These are phyloP conservation scores for Drosophila ironensis DNA, from an alignment of 1,140 invertebrate species.

Conservation along the genomic window DNA sequence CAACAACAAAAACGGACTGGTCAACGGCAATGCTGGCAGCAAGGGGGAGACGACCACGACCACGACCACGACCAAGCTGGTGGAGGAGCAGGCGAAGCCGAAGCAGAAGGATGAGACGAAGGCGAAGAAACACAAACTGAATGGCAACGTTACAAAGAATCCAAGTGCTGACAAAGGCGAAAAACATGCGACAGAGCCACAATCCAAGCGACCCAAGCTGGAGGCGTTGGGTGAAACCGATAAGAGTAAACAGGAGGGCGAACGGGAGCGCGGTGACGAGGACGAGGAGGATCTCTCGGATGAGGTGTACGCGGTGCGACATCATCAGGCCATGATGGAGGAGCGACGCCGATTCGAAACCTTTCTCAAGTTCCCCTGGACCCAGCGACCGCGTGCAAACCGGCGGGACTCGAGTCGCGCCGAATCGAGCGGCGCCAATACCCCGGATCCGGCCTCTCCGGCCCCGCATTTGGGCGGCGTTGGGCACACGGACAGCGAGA, in stretches of 20 bases:
- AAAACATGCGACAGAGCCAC: conserved; percentile 1
- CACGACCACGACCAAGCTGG: no score
- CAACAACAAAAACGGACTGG: conserved; percentile 47
- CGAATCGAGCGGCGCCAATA: conserved; percentile 88
- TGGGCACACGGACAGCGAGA: conserved; percentile 62
- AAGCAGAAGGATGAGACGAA: neutral
- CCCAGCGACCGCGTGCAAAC: conserved; percentile 84
- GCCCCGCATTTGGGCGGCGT: conserved; percentile 43
- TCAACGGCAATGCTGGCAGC: conserved; percentile 47
- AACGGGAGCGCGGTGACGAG: neutral
- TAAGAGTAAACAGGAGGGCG: neutral
- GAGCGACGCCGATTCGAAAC: conserved; percentile 90
- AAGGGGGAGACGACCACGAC: neutral
- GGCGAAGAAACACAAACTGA: conserved; percentile 13
- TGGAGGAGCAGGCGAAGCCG: neutral
- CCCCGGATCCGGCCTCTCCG: conserved; percentile 85
- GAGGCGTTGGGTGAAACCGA: no score
- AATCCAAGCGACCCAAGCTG: conserved; percentile 42
- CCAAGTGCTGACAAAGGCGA: neutral
- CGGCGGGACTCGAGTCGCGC: conserved; percentile 86
- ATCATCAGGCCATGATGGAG: conserved; percentile 89
- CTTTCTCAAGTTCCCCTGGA: conserved; percentile 86
- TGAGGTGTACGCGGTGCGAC: conserved; percentile 86
- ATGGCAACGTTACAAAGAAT: conserved; percentile 34
- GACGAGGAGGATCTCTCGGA: conserved; percentile 86